A percentile compares a stretch with the other conserved stretches of the same genome.
Evolutionary conservation across 2,888 invertebrate species (phyloP).

Genomic region (Phengaris arion): DNA sequence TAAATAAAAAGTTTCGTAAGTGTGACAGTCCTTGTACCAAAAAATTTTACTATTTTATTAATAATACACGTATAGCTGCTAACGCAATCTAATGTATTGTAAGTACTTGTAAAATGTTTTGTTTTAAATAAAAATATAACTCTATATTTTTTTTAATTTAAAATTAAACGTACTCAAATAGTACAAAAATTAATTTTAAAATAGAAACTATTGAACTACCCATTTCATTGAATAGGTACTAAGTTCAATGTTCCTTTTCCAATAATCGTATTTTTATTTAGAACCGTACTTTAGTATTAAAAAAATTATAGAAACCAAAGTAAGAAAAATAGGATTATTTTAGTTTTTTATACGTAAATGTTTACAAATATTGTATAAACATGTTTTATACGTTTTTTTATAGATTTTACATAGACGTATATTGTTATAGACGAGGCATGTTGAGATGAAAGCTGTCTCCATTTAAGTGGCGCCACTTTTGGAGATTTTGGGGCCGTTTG

Average conservation of each 20-base stretch:
- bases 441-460: no score
- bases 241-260: background rate
- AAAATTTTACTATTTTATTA: slow-evolving; percentile 9
- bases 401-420: background rate
- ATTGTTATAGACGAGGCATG: no score
- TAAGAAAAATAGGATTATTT: background rate
- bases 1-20: slow-evolving; percentile 17
- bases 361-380: background rate
- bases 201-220: background rate
- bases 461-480: no score
- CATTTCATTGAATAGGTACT: background rate
- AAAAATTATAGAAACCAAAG: background rate
- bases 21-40: slow-evolving; percentile 20
- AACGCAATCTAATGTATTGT: background rate
- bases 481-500: no score
- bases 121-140: background rate
- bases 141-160: no score
- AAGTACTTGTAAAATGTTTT: background rate
- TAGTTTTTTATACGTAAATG: no score
- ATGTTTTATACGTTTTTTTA: slow-evolving; percentile 8
- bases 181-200: no score
- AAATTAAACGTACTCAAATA: no score
- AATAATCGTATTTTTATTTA: no score
- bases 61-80: background rate
- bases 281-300: no score